Evolutionary conservation across 2,797 vertebrate genomes (phyloP), one percentile per base, ranked within the genome.

Genomic region (Thaleichthys pacificus): DNA sequence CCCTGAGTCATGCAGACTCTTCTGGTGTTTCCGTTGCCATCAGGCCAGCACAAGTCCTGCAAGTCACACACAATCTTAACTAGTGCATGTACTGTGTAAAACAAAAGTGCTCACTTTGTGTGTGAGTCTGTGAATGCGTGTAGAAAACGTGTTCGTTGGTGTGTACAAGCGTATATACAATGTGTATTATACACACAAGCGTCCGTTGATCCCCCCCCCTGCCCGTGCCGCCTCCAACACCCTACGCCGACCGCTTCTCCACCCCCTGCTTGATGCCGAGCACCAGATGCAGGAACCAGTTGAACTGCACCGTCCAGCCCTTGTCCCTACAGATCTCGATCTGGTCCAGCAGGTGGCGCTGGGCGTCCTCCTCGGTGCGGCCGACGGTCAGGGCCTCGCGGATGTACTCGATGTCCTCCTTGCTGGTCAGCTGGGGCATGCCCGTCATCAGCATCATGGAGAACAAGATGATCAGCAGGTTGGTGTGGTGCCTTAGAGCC

Each of bases 371-470:
- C 72, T 99, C 96, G 0, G 84, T 93, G 70, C 94, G 94, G 4
- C 97, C 97, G 0, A 99, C 97, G 0, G 96, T 99, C 77, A 99
- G 89, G 0, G 97, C 96, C 68, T 97, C 97, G 0, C 96, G 94
- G 83, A 99, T 99, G 74, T 99, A 99, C 80, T 98, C 97, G 0
- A 99, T 98, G 66, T 99, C 97, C 86, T 99, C 97, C 84, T 97
- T 98, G 82, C 97, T 98, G 60, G 97, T 99, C 83, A 99, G 88
- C 63, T 99, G 97, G 3, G 98, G 98, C 97, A 99, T 99, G 7
- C 98, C 98, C 0, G 93, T 94, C 98, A 99, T 98, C 56, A 99
- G 91, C 98, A 99, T 99, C 97, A 99, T 99, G 85, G 97, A 99
- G 93, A 99, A 99, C 30, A 99, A 91, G 85, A 99, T 97, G 92